Evolutionary conservation across 2,888 invertebrate genomes (phyloP).

Genomic region (Patella pellucida): DNA sequence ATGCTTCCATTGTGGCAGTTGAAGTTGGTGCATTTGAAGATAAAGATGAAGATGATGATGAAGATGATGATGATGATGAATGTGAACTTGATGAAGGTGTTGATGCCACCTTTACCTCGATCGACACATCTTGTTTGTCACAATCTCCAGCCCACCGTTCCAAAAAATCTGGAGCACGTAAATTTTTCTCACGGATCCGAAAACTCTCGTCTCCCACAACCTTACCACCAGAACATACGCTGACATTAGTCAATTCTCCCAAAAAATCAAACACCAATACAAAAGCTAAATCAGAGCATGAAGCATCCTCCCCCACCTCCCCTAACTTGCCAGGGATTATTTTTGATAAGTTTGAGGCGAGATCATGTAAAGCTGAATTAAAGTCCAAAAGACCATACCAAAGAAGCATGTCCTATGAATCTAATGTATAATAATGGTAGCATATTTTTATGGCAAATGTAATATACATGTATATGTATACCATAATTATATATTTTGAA

Average conservation of each 20-base stretch:
- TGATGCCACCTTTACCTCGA: conserved; percentile 1
- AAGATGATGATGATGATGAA: conserved; percentile 3
- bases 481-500: no score
- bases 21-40: conserved; percentile 74
- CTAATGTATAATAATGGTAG: conserved; percentile 22
- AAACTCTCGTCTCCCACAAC: conserved; percentile 43
- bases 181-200: conserved; percentile 57
- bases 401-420: conserved; percentile 30
- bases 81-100: conserved; percentile 16
- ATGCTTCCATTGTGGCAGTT: conserved; percentile 87
- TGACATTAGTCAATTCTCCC: conserved; percentile 21
- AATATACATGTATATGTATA: no score
- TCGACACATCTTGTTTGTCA: conserved; percentile 9
- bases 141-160: conserved; percentile 24
- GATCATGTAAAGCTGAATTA: conserved; percentile 6
- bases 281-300: conserved; percentile 28
- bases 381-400: conserved; percentile 17
- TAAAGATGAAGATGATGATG: conserved; percentile 51
- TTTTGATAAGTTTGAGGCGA: conserved; percentile 28
- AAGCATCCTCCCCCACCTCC: conserved; percentile 26
- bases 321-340: conserved; percentile 39
- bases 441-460: no score
- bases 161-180: conserved; percentile 56
- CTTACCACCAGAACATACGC: conserved; percentile 23
- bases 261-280: conserved; percentile 20